Conservation (phyloP, 2,113 vertebrate genomes). For the Corythornis madagascariensis region DNA sequence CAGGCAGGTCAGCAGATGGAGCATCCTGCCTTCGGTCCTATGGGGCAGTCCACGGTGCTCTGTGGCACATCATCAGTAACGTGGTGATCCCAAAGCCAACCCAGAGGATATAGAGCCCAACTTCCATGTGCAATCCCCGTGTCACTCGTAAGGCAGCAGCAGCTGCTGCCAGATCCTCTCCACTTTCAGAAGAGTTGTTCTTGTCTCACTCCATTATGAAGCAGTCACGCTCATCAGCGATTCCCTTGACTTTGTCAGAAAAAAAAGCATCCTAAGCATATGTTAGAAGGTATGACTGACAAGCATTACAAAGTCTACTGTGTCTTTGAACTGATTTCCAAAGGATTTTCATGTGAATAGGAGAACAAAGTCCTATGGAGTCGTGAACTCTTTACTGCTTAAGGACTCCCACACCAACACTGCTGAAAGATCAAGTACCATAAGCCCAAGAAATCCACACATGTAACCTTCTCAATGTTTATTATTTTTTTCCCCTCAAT, state of each 20-base stretch:
- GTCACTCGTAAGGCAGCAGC: not conserved
- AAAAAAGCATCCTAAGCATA: slow-evolving; percentile 32
- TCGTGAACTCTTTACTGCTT: not conserved
- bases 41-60: not conserved
- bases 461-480: not conserved
- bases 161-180: not conserved
- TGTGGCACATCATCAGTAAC: not conserved
- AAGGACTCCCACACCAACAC: not conserved
- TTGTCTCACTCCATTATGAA: slow-evolving; percentile 17
- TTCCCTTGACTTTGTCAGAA: slow-evolving; percentile 11
- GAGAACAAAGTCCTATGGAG: slow-evolving; percentile 1
- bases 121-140: not conserved
- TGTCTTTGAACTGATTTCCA: slow-evolving; percentile 38
- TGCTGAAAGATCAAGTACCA: not conserved
- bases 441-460: not conserved
- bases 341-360: not conserved
- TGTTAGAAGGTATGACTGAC: slow-evolving; percentile 22
- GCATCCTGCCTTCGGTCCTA: not conserved
- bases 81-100: not conserved
- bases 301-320: slow-evolving; percentile 11
- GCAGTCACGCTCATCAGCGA: not conserved
- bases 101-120: not conserved
- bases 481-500: not conserved
- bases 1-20: not conserved
- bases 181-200: not conserved